Base-by-base conservation (phyloP, 1,140 invertebrate species). In the Gonioctena quinquepunctata region DNA sequence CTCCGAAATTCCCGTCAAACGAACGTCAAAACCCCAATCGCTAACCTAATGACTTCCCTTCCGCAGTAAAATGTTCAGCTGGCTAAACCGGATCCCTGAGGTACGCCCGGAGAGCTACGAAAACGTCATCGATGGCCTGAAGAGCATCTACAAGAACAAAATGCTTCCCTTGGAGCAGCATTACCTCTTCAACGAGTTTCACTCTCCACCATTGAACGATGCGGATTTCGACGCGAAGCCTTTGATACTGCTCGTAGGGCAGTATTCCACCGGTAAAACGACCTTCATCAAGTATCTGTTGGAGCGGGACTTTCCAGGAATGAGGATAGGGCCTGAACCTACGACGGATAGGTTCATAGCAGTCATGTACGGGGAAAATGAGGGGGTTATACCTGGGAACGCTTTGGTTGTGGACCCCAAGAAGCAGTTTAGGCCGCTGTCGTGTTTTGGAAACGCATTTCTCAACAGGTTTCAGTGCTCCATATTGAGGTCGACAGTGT, bases 201-300 rank as follows among this genome's bases (percentile, higher is more conserved):
- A 93, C 81, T 92, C 90, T 4, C 91, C 87, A 83, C 85, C 89
- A 79, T 67, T 89, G 8, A 90, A 91, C 80, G 90, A 92, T 83
- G 86, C 90, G 2, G 92, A 93, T 83, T 93, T 93, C 80, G 90
- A 91, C 77, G 89, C 90, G 2, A 92, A 91, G 76, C 92, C 92
- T 0, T 89, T 93, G 88, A 89, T 93, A 56, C 77, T 93, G 22
- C 81, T 93, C 7, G 89, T 93, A 23, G 91, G 91, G 18, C 91
- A 93, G 79, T 93, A 93, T 81, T 92, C 90, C 2, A 92, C 91
- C 1, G 91, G 91, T 22, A 93, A 93, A 83, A 93, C 91, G 11
- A 92, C 91, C 2, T 91, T 92, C 77, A 93, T 93, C 67, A 85
- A 87, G 64, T 89, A 90, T 77, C 77, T 91, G 21, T 77, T 90